Evolutionary conservation across 2,888 invertebrate genomes (phyloP).

Genomic region (Hedychridium roseum): DNA sequence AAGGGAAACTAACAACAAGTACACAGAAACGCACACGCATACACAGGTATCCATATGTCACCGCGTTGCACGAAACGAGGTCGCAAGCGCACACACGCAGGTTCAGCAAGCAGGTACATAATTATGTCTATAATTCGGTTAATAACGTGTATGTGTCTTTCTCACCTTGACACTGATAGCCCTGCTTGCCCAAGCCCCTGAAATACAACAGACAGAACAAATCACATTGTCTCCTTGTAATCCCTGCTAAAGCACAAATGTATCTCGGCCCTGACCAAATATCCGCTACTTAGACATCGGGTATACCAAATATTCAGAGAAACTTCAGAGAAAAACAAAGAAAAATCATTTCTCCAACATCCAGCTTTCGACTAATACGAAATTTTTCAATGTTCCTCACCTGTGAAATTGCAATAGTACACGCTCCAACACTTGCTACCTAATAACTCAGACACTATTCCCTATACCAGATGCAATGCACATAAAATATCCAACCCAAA

Average conservation of each 20-base stretch:
- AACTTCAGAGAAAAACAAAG: no score
- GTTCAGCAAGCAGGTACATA: conserved; percentile 53
- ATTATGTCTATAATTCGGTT: conserved; percentile 57
- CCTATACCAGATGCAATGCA: no score
- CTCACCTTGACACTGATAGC: conserved; percentile 96
- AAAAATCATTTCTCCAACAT: no score
- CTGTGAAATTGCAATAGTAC: no score
- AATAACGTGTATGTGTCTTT: conserved; percentile 64
- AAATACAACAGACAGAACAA: conserved; percentile 67
- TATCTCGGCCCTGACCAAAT: conserved; percentile 52
- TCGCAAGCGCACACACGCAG: conserved; percentile 36
- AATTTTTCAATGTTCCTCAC: no score
- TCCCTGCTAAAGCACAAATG: conserved; percentile 56
- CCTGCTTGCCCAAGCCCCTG: conserved; percentile 97
- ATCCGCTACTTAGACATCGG: conserved; percentile 56
- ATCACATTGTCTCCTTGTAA: conserved; percentile 59
- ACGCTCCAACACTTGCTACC: no score
- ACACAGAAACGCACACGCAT: conserved; percentile 26
- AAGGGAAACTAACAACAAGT: conserved; percentile 3
- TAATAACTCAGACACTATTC: no score
- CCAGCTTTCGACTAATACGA: no score
- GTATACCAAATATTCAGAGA: no score
- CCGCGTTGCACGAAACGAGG: conserved; percentile 20
- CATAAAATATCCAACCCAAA: no score
- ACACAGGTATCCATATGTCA: not conserved